Conservation (phyloP, 2,888 invertebrate species). For the Pinctada fucata region DNA sequence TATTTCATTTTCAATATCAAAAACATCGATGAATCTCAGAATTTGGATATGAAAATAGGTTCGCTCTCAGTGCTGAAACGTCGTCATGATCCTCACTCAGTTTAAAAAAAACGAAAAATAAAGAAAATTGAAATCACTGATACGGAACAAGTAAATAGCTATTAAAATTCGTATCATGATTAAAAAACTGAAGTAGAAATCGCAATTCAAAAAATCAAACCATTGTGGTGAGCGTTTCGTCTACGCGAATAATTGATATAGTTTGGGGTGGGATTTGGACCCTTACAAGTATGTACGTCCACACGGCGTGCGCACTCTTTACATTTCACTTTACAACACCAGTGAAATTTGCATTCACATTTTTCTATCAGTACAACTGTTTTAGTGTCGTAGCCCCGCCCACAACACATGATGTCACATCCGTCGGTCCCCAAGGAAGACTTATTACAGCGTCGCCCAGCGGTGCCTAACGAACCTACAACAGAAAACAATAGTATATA, state of each 20-base stretch:
- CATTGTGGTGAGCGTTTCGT: too few species aligned
- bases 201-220: neutral
- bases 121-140: too few species aligned
- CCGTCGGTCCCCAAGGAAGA: slow-evolving; percentile 79
- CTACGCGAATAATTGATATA: neutral
- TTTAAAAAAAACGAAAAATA: too few species aligned
- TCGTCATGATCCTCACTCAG: too few species aligned
- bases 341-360: slow-evolving; percentile 90
- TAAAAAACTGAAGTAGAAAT: neutral
- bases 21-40: too few species aligned
- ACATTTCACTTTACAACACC: slow-evolving; percentile 92
- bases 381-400: slow-evolving; percentile 79
- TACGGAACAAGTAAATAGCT: neutral
- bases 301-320: slow-evolving; percentile 83
- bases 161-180: neutral
- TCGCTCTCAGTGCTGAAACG: too few species aligned
- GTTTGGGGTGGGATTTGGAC: slow-evolving; percentile 19
- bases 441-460: slow-evolving; percentile 79
- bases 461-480: slow-evolving; percentile 80
- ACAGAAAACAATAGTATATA: neutral
- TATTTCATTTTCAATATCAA: too few species aligned
- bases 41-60: too few species aligned
- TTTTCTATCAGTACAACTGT: slow-evolving; percentile 83
- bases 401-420: slow-evolving; percentile 79
- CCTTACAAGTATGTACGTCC: slow-evolving; percentile 90